Conservation (phyloP, 2,797 vertebrate species). For the Lerista edwardsae region DNA sequence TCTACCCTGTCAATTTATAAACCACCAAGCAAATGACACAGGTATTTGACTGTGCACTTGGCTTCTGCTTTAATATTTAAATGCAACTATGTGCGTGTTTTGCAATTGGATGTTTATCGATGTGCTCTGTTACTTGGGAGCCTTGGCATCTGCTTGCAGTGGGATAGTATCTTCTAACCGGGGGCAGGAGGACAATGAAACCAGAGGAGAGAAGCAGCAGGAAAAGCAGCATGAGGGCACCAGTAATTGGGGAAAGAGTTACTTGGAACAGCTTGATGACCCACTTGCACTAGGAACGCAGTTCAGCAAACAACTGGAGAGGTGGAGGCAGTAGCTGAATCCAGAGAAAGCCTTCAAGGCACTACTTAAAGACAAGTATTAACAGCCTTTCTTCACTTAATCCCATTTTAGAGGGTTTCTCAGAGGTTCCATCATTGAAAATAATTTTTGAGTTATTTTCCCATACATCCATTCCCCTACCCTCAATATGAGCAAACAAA, state of each 20-base stretch:
- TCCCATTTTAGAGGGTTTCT: not conserved
- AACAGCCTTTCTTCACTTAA: slow-evolving; percentile 13
- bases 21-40: not conserved
- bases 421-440: not conserved
- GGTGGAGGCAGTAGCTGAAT: not conserved
- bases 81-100: not conserved
- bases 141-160: not conserved
- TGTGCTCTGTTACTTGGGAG: not conserved
- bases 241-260: slow-evolving; percentile 4
- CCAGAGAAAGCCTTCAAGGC: not conserved
- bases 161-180: not conserved
- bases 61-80: slow-evolving; percentile 13
- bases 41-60: not conserved
- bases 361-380: slow-evolving; percentile 15
- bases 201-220: not conserved
- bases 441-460: not conserved
- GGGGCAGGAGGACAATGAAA: not conserved
- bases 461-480: not conserved
- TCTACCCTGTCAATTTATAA: too few relatives aligned
- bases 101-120: not conserved
- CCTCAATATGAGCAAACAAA: not conserved
- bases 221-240: not conserved
- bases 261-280: slow-evolving; percentile 14
- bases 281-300: not conserved
- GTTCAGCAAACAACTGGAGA: not conserved